These are phyloP conservation scores for Clarias macrocephalus DNA, from an alignment of 2,113 vertebrate genomes.

Conservation along the genomic window DNA sequence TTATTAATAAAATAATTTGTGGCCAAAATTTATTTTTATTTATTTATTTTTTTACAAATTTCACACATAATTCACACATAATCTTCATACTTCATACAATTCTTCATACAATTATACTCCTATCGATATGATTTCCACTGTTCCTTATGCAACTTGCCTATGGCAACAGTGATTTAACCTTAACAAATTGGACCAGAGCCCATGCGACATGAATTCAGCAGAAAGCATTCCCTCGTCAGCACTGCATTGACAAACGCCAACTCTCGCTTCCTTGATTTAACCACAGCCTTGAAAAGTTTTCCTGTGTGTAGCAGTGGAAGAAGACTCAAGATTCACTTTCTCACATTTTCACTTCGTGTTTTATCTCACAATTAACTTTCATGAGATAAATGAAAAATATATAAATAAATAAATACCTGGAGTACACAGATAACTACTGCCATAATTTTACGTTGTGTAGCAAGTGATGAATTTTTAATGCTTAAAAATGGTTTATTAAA, in stretches of 20 bases:
- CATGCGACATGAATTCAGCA: constrained; percentile 42
- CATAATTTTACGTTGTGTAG: not conserved
- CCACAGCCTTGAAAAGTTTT: constrained; percentile 64
- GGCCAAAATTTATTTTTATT: no score
- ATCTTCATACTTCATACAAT: no score
- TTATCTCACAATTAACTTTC: constrained; percentile 51
- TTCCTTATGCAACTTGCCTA: not conserved
- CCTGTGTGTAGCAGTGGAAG: constrained; percentile 61
- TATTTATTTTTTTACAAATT: no score
- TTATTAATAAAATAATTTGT: not conserved
- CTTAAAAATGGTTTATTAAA: not conserved
- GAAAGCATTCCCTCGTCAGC: constrained; percentile 32
- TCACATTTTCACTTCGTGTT: constrained; percentile 74
- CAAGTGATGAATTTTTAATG: not conserved
- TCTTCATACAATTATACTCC: not conserved
- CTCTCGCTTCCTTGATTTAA: constrained; percentile 67
- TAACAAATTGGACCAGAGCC: not conserved
- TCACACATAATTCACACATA: no score
- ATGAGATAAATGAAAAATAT: not conserved
- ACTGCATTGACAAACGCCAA: constrained; percentile 48
- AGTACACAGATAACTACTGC: not conserved
- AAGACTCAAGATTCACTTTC: constrained; percentile 72
- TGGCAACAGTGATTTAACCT: not conserved
- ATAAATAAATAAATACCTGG: not conserved
- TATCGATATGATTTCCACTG: not conserved